Evolutionary conservation across 1,140 invertebrate genomes (phyloP).

Genomic region (Temnothorax longispinosus): DNA sequence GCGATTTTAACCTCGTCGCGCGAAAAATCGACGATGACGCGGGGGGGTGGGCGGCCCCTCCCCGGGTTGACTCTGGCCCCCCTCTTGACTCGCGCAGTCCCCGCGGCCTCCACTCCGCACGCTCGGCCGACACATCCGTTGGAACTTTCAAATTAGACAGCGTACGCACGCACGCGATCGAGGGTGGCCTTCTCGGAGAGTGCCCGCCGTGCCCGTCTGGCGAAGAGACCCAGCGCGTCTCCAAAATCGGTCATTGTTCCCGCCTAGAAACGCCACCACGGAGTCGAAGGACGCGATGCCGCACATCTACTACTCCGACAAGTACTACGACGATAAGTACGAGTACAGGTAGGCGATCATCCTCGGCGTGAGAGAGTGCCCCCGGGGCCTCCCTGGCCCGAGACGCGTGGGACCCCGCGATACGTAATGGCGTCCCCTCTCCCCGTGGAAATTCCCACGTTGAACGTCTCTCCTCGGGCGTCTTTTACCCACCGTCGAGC

Average conservation of each 20-base stretch:
- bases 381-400: too few relatives aligned
- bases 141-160: constrained; percentile 75
- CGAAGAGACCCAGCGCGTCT: too few relatives aligned
- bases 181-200: constrained; percentile 59
- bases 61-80: too few relatives aligned
- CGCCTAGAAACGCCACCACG: not conserved
- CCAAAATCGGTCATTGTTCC: too few relatives aligned
- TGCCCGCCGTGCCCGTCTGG: not conserved
- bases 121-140: constrained; percentile 73
- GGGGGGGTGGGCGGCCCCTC: too few relatives aligned
- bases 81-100: constrained; percentile 14
- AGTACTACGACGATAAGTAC: constrained; percentile 95
- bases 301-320: constrained; percentile 95
- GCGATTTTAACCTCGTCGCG: too few relatives aligned
- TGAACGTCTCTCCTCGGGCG: too few relatives aligned
- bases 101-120: constrained; percentile 41
- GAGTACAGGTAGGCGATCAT: constrained; percentile 90
- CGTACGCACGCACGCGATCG: constrained; percentile 60
- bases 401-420: too few relatives aligned
- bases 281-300: constrained; percentile 57
- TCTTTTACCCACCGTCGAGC: too few relatives aligned
- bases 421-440: not conserved
- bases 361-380: too few relatives aligned
- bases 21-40: too few relatives aligned
- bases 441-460: too few relatives aligned